These are phyloP conservation scores for Calliphora vomitoria DNA, from an alignment of 2,888 invertebrate species.

Conservation along the genomic window DNA sequence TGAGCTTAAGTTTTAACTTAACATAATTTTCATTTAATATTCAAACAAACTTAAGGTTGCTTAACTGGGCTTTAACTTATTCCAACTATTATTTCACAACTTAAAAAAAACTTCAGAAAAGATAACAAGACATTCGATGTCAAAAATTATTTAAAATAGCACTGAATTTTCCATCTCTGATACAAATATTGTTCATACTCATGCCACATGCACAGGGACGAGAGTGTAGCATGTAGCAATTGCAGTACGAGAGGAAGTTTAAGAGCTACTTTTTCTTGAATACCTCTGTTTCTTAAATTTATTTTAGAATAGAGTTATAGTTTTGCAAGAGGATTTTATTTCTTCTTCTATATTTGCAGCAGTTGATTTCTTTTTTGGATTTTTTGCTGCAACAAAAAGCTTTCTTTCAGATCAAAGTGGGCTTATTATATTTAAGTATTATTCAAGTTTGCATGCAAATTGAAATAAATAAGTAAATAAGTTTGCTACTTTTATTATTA, in stretches of 20 bases:
- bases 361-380: not conserved
- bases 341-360: not conserved
- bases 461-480: constrained; percentile 69
- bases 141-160: too few species aligned
- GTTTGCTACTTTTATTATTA: constrained; percentile 37
- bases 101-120: too few species aligned
- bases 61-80: too few species aligned
- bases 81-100: too few species aligned
- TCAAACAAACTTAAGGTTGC: too few species aligned
- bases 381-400: not conserved
- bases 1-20: too few species aligned
- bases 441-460: constrained; percentile 63
- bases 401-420: constrained; percentile 54
- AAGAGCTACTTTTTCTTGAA: not conserved
- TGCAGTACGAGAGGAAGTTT: constrained; percentile 14
- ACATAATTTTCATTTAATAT: too few species aligned
- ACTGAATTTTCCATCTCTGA: not conserved
- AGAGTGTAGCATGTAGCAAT: constrained; percentile 21
- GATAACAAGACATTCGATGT: too few species aligned
- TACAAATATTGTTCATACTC: constrained; percentile 31
- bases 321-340: not conserved
- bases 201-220: not conserved
- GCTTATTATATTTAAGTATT: constrained; percentile 69
- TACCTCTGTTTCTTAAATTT: constrained; percentile 37
- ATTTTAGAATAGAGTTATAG: constrained; percentile 2